A percentile compares a stretch with the other conserved stretches of the same genome.
Evolutionary conservation across 1,140 invertebrate species (phyloP).

Genomic region (Agrypnia vestita): DNA sequence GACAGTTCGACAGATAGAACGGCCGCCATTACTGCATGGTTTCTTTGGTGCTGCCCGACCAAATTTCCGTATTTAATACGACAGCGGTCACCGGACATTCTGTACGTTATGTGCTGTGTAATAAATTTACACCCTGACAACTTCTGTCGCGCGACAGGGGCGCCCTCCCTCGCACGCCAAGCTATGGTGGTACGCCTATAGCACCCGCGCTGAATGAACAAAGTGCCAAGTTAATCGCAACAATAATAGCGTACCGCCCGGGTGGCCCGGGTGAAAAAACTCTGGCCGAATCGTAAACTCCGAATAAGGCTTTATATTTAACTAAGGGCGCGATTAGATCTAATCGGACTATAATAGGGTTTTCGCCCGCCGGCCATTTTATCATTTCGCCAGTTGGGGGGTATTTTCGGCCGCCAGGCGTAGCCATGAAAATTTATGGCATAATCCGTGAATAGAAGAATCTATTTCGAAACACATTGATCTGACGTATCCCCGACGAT

Average conservation of each 20-base stretch:
- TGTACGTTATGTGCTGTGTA: no score
- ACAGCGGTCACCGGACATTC: no score
- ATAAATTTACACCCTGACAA: no score
- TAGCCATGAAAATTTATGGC: slow-evolving; percentile 23
- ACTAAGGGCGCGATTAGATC: slow-evolving; percentile 16
- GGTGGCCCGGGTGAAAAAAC: slow-evolving; percentile 2
- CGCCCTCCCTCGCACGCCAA: no score
- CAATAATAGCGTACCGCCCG: background rate
- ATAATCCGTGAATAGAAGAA: slow-evolving; percentile 15
- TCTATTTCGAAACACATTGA: slow-evolving; percentile 3
- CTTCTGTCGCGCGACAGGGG: no score
- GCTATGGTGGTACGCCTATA: no score
- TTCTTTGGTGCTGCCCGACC: no score
- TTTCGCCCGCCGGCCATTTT: slow-evolving; percentile 3
- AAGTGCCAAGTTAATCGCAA: background rate
- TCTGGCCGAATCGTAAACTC: background rate
- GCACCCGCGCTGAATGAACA: no score
- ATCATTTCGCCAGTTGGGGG: slow-evolving; percentile 7
- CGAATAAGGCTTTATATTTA: background rate
- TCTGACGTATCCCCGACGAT: background rate
- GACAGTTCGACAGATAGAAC: no score
- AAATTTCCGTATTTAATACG: no score
- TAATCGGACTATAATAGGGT: background rate
- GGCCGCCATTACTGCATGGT: no score
- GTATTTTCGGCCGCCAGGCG: background rate